Evolutionary conservation across 2,888 invertebrate species (phyloP).

Genomic region (Lasioglossum vierecki): DNA sequence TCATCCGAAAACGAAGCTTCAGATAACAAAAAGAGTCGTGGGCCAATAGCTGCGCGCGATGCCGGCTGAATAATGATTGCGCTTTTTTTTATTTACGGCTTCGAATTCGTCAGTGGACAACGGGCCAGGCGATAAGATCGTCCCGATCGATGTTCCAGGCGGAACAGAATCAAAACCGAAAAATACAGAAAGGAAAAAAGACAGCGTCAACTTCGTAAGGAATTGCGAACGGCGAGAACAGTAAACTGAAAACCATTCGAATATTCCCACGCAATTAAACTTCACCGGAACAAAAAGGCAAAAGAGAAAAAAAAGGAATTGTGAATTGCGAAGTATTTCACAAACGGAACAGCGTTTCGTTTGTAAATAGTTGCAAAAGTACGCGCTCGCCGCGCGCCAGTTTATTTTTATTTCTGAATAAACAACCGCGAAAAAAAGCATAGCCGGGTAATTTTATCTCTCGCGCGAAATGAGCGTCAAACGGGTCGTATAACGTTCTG

Average conservation of each 20-base stretch:
- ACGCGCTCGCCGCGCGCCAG: background rate
- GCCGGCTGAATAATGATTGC: slow-evolving; percentile 1
- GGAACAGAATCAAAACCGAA: background rate
- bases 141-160: background rate
- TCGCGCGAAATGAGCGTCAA: slow-evolving; percentile 30
- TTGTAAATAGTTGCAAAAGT: slow-evolving; percentile 6
- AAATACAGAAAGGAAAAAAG: background rate
- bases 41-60: background rate
- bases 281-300: background rate
- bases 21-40: background rate
- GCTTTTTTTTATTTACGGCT: slow-evolving; percentile 12
- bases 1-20: slow-evolving; percentile 16
- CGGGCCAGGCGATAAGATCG: background rate
- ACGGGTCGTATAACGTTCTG: slow-evolving; percentile 23
- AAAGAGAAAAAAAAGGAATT: background rate
- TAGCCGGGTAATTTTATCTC: slow-evolving; percentile 13
- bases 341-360: background rate
- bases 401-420: background rate
- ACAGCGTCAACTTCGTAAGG: background rate
- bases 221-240: background rate
- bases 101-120: slow-evolving; percentile 7
- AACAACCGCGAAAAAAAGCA: background rate
- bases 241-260: background rate
- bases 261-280: background rate
- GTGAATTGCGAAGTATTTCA: slow-evolving; percentile 2